Evolutionary conservation across 2,797 vertebrate species (phyloP), one percentile per base, ranked within the genome.

Genomic region (Karalla daura): DNA sequence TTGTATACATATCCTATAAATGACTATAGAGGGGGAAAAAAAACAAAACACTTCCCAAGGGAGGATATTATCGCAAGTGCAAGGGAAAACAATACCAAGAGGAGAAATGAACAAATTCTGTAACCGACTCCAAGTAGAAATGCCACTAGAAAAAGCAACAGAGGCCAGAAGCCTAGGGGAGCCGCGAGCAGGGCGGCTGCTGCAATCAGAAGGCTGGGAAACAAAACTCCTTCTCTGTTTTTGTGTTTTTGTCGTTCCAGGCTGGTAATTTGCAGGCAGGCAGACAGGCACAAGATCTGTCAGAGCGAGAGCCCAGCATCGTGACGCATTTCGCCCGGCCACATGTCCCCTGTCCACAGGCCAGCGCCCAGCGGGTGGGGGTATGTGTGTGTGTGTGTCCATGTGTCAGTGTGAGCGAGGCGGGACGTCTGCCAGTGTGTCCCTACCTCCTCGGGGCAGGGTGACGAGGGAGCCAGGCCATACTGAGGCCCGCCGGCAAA

Each of bases 271-370:
- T 75, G 71, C 75, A 78, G 73, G 69, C 81, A 70, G 75, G 71
- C 73, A 81, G 70, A 67, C 64, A 74, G 74, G 78, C 81, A 78
- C 66, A 62, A 80, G 85, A 88, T 86, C 83, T 87, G 86, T 84
- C 73, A 28, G 67, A 78, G 65, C 17, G 60, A 78, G 74, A 84
- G 88, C 81, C 75, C 79, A 67, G 84, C 74, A 73, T 81, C 46
- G 63, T 89, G 87, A 91, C 84, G 83, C 86, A 89, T 86, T 84
- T 86, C 27, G 4, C 78, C 77, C 63, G 35, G 69, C 88, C 89
- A 88, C 91, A 88, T 90, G 89, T 90, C 89, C 82, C 63, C 58
- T 74, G 69, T 80, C 76, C 74, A 65, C 49, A 71, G 84, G 86
- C 88, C 86, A 88, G 83, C 12, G 46, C 80, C 76, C 81, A 85